phyloP scores from a whole-genome alignment of 2,113 vertebrate species.

The Butorides virescens region DNA sequence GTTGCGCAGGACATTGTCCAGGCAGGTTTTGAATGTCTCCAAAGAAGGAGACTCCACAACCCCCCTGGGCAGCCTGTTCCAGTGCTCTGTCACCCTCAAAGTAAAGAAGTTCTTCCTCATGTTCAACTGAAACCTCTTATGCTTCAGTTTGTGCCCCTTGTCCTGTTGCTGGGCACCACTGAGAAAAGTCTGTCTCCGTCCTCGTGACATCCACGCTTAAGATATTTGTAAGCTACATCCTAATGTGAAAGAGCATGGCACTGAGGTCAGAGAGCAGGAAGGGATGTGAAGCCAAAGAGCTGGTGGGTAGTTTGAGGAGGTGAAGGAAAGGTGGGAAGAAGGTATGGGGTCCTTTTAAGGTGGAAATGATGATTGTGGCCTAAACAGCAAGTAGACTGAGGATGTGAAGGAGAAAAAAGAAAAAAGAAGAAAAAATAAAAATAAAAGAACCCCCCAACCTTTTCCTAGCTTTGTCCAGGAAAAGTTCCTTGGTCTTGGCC shows the following conservation, averaged over 20 bases:
- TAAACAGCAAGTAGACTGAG: neutral
- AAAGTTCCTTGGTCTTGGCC: neutral
- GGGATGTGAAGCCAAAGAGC: neutral
- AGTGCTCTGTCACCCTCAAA: no score
- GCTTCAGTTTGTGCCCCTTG: no score
- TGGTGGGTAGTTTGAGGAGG: neutral
- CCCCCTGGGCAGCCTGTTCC: no score
- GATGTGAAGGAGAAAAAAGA: neutral
- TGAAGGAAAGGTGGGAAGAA: neutral
- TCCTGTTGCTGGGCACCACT: no score
- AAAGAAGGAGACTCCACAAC: no score
- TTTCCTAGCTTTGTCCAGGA: neutral
- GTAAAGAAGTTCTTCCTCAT: no score
- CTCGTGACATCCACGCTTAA: no score
- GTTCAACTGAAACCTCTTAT: no score
- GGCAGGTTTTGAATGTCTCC: no score
- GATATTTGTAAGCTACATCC: neutral
- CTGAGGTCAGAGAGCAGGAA: rapidly evolving
- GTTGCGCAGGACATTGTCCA: no score
- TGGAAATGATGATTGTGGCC: neutral
- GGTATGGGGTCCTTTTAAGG: neutral
- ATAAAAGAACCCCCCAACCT: rapidly evolving
- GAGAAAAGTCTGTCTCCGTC: no score
- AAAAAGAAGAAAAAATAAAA: no score
- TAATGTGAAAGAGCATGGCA: neutral